Conservation (phyloP, 2,797 vertebrate species). For the Champsocephalus gunnari region DNA sequence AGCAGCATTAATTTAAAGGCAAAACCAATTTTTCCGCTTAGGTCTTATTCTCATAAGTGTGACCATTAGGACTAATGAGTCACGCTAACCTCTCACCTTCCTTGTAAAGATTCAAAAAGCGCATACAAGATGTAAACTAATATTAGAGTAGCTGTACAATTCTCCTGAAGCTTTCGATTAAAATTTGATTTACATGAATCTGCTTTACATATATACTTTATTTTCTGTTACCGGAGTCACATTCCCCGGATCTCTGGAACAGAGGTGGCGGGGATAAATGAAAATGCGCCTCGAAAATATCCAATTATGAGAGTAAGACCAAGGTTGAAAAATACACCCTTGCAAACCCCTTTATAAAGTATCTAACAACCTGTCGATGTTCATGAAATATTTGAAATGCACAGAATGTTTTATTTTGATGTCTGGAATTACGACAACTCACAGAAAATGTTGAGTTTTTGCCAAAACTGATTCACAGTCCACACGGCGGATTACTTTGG, state of each 20-base stretch:
- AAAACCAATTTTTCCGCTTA: neutral
- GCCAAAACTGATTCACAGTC: constrained; percentile 51
- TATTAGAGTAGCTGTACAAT: neutral
- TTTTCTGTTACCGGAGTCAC: neutral
- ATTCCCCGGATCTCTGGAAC: neutral
- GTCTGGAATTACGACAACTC: constrained; percentile 34
- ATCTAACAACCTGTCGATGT: constrained; percentile 8
- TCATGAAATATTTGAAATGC: constrained; percentile 36
- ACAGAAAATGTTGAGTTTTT: constrained; percentile 44
- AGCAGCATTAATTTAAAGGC: constrained; percentile 15
- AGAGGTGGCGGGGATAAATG: neutral
- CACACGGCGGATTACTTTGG: constrained; percentile 64
- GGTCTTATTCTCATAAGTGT: neutral
- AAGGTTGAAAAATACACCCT: neutral
- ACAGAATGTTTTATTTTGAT: constrained; percentile 39
- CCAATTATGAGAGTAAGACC: neutral
- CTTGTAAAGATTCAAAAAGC: neutral
- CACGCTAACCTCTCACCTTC: neutral
- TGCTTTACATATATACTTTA: neutral
- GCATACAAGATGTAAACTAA: neutral
- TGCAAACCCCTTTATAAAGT: constrained; percentile 1
- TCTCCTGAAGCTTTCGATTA: neutral
- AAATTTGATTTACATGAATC: neutral
- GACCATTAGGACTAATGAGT: neutral
- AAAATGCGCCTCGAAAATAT: neutral